phyloP scores from a whole-genome alignment of 2,113 vertebrate species.

The Psittacus erithacus region DNA sequence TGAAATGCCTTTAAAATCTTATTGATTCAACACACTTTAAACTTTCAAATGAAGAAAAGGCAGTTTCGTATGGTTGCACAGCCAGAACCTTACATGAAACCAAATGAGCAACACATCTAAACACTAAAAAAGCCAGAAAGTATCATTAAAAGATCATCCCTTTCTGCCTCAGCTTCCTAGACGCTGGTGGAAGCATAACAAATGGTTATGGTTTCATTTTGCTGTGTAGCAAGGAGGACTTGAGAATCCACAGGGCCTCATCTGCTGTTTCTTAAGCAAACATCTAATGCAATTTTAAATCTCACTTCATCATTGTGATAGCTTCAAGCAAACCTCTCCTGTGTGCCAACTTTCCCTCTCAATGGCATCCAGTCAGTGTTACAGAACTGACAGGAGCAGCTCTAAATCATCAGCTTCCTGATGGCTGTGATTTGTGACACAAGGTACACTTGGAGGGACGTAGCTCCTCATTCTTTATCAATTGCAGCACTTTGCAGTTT shows the following conservation, averaged over 20 bases:
- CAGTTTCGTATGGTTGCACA: neutral
- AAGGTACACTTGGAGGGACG: neutral
- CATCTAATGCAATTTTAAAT: slow-evolving; percentile 76
- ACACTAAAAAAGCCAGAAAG: slow-evolving; percentile 54
- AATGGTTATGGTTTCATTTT: slow-evolving; percentile 70
- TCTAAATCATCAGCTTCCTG: neutral
- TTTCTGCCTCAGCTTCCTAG: slow-evolving; percentile 45
- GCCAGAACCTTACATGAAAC: slow-evolving; percentile 48
- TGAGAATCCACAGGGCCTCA: slow-evolving; percentile 75
- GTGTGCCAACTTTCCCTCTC: neutral
- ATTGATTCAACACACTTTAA: neutral
- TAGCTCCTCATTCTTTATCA: neutral
- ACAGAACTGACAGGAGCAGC: neutral
- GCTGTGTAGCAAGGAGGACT: slow-evolving; percentile 60
- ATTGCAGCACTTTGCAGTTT: neutral
- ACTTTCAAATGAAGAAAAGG: neutral
- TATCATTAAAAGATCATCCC: slow-evolving; percentile 65
- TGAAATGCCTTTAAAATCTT: neutral
- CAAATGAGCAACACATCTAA: slow-evolving; percentile 38
- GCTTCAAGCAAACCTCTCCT: slow-evolving; percentile 35
- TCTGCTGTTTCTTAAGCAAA: slow-evolving; percentile 77
- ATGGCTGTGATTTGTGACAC: neutral
- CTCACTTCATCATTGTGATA: slow-evolving; percentile 71
- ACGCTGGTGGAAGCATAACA: slow-evolving; percentile 44
- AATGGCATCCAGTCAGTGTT: neutral